phyloP scores from a whole-genome alignment of 1,140 invertebrate species.

The Microplitis mediator region DNA sequence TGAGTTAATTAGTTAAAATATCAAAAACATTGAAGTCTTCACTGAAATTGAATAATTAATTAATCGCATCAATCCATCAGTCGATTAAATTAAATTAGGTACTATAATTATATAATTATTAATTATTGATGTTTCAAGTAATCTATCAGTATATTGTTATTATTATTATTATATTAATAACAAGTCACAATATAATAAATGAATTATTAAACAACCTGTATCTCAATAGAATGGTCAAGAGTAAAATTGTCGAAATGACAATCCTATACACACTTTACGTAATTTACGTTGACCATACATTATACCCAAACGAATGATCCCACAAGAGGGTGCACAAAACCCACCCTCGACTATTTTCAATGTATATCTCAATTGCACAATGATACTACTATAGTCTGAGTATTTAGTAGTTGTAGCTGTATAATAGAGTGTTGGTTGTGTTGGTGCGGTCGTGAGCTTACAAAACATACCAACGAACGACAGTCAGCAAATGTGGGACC shows the following conservation, averaged over 20 bases:
- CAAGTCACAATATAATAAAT: not conserved
- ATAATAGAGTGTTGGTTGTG: not conserved
- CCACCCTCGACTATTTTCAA: constrained; percentile 11
- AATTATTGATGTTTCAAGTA: no score
- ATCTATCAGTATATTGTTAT: no score
- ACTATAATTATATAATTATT: no score
- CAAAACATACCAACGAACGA: not conserved
- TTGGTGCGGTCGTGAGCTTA: not conserved
- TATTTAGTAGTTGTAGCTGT: not conserved
- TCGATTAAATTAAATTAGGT: no score
- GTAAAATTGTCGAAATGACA: not conserved
- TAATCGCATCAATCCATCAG: no score
- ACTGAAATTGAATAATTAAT: no score
- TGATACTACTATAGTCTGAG: not conserved
- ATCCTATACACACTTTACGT: constrained; percentile 43
- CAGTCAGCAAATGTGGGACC: not conserved
- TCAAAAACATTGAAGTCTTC: no score
- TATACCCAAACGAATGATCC: constrained; percentile 58
- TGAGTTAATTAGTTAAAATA: no score
- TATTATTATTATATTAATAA: not conserved
- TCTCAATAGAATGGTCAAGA: constrained; percentile 31
- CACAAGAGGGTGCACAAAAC: constrained; percentile 51
- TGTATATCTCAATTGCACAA: not conserved
- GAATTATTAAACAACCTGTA: not conserved
- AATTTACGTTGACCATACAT: constrained; percentile 62